Evolutionary conservation across 2,888 invertebrate genomes (phyloP).

Genomic region (Ophion ventricosus): DNA sequence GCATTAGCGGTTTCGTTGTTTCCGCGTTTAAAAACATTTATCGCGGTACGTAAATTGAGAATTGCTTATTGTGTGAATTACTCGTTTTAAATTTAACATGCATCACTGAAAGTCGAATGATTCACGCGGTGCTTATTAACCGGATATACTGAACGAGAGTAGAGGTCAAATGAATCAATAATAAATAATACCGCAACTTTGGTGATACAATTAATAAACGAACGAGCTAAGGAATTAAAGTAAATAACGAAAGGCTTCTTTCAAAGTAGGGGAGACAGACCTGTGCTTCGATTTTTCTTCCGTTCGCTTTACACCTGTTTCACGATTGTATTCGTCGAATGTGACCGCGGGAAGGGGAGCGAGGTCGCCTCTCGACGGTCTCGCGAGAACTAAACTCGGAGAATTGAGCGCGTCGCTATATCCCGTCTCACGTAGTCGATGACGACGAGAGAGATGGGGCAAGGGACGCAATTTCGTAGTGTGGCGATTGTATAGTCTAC

Average conservation of each 20-base stretch:
- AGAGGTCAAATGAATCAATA: not conserved
- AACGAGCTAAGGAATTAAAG: not conserved
- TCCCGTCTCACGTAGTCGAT: not conserved
- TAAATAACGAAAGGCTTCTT: not conserved
- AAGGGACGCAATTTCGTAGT: not conserved
- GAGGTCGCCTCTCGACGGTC: slow-evolving; percentile 62
- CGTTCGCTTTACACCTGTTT: slow-evolving; percentile 52
- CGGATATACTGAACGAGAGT: not conserved
- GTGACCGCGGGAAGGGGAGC: slow-evolving; percentile 1
- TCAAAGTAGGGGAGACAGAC: not conserved
- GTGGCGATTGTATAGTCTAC: not conserved
- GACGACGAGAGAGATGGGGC: slow-evolving; percentile 7
- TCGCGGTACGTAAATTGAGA: not conserved
- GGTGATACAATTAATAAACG: not conserved
- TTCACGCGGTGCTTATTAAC: not conserved
- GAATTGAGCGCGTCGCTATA: slow-evolving; percentile 28
- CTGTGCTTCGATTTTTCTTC: not conserved
- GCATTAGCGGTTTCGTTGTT: not conserved
- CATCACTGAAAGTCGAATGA: not conserved
- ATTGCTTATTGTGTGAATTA: not conserved
- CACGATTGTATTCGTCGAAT: slow-evolving; percentile 20
- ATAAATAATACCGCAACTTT: not conserved
- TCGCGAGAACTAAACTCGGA: slow-evolving; percentile 69
- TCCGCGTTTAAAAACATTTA: not conserved
- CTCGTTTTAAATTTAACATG: not conserved